Percentiles rank a stretch among this genome's conserved stretches.
These are phyloP conservation scores for Cebidichthys violaceus DNA, from an alignment of 2,113 vertebrate species.

Conservation along the genomic window DNA sequence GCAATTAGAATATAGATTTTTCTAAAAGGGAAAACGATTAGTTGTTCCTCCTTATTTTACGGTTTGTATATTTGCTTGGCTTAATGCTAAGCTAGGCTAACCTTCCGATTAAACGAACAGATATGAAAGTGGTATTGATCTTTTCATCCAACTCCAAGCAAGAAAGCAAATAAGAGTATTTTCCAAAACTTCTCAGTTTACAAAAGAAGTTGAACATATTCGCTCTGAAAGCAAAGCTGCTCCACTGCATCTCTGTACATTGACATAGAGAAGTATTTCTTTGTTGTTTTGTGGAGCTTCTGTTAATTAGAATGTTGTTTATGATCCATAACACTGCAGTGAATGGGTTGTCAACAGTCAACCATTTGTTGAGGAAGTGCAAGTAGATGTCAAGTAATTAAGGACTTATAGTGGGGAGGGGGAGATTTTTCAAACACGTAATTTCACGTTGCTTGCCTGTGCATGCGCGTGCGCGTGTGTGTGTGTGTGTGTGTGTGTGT, in stretches of 20 bases:
- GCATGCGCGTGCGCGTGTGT: neutral
- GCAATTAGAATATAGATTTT: too few relatives aligned
- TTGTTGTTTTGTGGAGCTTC: conserved; percentile 31
- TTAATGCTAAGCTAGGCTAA: neutral
- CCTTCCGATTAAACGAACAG: neutral
- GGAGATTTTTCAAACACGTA: conserved; percentile 13
- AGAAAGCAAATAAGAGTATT: neutral
- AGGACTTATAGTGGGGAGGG: conserved; percentile 21
- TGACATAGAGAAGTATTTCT: conserved; percentile 5
- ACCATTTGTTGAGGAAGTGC: conserved; percentile 25
- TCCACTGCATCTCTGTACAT: neutral
- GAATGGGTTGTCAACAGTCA: conserved; percentile 34
- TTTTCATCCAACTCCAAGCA: neutral
- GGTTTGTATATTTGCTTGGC: neutral
- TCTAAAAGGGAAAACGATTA: too few relatives aligned
- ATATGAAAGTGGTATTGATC: neutral
- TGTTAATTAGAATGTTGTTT: conserved; percentile 62
- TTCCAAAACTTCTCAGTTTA: neutral
- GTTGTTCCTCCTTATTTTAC: neutral
- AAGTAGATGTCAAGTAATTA: conserved; percentile 51
- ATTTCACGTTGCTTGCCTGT: conserved; percentile 13
- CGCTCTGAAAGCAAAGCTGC: neutral
- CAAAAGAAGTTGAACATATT: neutral
- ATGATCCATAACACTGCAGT: conserved; percentile 13
- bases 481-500: conserved; percentile 12